Conservation (phyloP, 2,888 invertebrate species). For the Mimumesa dahlbomi region DNA sequence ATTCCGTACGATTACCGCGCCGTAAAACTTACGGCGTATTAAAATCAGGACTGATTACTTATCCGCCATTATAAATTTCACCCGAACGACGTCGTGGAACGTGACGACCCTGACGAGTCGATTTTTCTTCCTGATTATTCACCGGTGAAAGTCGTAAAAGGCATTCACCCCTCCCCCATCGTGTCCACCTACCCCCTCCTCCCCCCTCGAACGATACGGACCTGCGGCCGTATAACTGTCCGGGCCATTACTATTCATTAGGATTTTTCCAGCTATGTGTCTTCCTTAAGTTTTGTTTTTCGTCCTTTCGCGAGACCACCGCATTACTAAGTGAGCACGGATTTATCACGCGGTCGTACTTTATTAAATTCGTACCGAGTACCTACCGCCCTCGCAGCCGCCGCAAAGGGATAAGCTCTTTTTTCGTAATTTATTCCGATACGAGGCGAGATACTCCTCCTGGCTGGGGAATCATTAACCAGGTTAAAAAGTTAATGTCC, state of each 20-base stretch:
- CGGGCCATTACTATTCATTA: slow-evolving; percentile 76
- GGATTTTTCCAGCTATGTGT: slow-evolving; percentile 73
- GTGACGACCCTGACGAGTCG: slow-evolving; percentile 14
- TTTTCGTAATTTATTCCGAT: slow-evolving; percentile 56
- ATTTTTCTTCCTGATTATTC: slow-evolving; percentile 46
- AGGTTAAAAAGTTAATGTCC: slow-evolving; percentile 42
- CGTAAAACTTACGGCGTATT: slow-evolving; percentile 22
- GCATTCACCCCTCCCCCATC: too few species aligned
- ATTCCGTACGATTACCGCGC: slow-evolving; percentile 12
- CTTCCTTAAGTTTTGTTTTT: slow-evolving; percentile 72
- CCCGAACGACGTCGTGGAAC: background rate
- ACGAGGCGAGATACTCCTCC: slow-evolving; percentile 31
- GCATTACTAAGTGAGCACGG: slow-evolving; percentile 70
- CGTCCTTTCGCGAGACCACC: slow-evolving; percentile 39
- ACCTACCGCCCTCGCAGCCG: slow-evolving; percentile 12
- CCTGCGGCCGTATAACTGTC: slow-evolving; percentile 43
- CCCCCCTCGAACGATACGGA: slow-evolving; percentile 43
- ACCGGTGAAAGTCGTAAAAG: slow-evolving; percentile 33
- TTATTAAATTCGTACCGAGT: slow-evolving; percentile 69
- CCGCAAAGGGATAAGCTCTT: slow-evolving; percentile 45
- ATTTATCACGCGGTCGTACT: slow-evolving; percentile 72
- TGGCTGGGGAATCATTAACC: slow-evolving; percentile 45
- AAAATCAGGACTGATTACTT: slow-evolving; percentile 15
- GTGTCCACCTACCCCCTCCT: too few species aligned
- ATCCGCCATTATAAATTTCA: slow-evolving; percentile 29